Evolutionary conservation across 2,888 invertebrate species (phyloP).

Genomic region (Drosophila atripex): DNA sequence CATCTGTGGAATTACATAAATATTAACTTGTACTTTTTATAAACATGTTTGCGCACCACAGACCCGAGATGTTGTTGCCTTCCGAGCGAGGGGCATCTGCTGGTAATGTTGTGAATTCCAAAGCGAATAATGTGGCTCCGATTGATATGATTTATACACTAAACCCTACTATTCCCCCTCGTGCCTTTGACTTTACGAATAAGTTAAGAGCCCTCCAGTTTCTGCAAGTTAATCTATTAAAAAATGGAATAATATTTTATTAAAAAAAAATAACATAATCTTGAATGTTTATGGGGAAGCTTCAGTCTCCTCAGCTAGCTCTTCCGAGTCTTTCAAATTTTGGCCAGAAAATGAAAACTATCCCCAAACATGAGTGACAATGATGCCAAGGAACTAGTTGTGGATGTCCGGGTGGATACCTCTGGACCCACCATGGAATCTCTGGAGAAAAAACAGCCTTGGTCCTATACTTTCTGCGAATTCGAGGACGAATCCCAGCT

Average conservation of each 20-base stretch:
- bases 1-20: conserved; percentile 74
- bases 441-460: not conserved
- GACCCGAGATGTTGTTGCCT: conserved; percentile 21
- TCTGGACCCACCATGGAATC: not conserved
- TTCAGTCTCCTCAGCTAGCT: not conserved
- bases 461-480: conserved; percentile 8
- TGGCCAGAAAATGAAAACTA: not conserved
- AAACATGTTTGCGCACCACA: conserved; percentile 63
- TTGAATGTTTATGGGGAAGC: no score
- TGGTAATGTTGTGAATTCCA: conserved; percentile 31
- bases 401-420: not conserved
- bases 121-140: conserved; percentile 18
- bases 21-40: conserved; percentile 79
- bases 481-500: conserved; percentile 54
- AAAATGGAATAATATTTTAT: no score
- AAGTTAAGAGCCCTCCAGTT: conserved; percentile 1
- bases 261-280: not conserved
- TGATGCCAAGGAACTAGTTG: not conserved
- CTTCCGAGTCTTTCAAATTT: conserved; percentile 13
- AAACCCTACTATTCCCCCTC: conserved; percentile 11
- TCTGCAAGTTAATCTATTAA: conserved; percentile 23
- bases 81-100: conserved; percentile 3
- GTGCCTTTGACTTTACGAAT: conserved; percentile 1
- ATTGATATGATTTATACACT: conserved; percentile 48
- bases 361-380: not conserved